Evolutionary conservation across 2,797 vertebrate genomes (phyloP), one percentile per base, ranked within the genome.

Genomic region (Amphiprion clarkii): DNA sequence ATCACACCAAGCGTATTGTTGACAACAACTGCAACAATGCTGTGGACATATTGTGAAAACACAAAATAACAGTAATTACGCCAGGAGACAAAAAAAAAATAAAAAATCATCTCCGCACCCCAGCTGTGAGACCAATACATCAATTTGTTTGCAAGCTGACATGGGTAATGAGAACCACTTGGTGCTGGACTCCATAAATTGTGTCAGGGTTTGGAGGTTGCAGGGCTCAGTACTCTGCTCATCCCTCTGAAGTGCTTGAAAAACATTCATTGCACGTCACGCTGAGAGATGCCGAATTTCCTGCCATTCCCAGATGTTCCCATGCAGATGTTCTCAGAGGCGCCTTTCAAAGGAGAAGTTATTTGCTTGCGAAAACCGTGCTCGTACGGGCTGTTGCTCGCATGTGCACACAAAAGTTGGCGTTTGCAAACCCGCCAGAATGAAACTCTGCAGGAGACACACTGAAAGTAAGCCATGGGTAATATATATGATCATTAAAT

Each of bases 121-220:
- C 96, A 96, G 95, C 96, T 96, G 94, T 85, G 92, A 90, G 93
- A 88, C 91, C 75, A 95, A 89, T 85, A 73, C 91, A 91, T 92
- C 93, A 93, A 96, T 97, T 96, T 96, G 95, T 97, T 95, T 94
- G 87, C 88, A 95, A 95, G 94, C 96, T 95, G 95, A 96, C 95
- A 96, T 93, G 92, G 93, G 92, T 96, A 97, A 98, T 96, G 93
- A 95, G 94, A 97, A 97, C 95, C 96, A 96, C 94, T 97, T 96
- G 96, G 91, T 90, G 87, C 90, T 89, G 85, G 92, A 96, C 95
- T 96, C 88, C 74, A 91, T 91, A 83, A 85, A 92, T 93, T 88
- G 71, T 92, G 78, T 85, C 94, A 92, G 93, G 79, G 78, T 67
- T 88, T 90, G 71, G 84, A 95, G 94, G 95, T 81, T 85, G 65